Conservation (phyloP, 2,888 invertebrate genomes). For the Lutraria lutraria region DNA sequence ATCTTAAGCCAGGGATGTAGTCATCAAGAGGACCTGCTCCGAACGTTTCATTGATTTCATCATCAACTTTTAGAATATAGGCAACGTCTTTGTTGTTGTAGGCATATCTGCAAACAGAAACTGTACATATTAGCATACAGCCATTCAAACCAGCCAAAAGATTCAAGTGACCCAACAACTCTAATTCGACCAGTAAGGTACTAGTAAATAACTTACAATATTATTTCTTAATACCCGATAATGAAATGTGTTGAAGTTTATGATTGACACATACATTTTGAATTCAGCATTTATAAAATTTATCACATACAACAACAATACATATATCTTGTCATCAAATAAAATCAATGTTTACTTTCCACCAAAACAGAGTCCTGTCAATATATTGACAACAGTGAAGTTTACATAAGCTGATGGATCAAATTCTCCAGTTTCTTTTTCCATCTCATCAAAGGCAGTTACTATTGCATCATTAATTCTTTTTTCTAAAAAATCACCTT, state of each 20-base stretch:
- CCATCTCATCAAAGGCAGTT: constrained; percentile 36
- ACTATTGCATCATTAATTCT: constrained; percentile 34
- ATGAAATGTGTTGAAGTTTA: too few relatives aligned
- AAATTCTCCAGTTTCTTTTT: constrained; percentile 28
- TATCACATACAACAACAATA: too few relatives aligned
- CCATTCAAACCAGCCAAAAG: too few relatives aligned
- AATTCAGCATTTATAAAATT: too few relatives aligned
- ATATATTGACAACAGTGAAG: constrained; percentile 31
- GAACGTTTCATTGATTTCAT: constrained; percentile 22
- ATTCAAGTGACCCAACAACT: too few relatives aligned
- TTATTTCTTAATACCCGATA: too few relatives aligned
- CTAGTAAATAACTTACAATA: too few relatives aligned
- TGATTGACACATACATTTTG: too few relatives aligned
- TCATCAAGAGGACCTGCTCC: constrained; percentile 41
- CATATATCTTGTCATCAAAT: background rate
- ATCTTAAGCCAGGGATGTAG: constrained; percentile 44
- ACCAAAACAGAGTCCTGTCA: constrained; percentile 49
- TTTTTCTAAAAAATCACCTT: constrained; percentile 42
- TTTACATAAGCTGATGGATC: constrained; percentile 37
- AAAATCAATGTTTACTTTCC: constrained; percentile 47
- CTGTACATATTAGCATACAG: too few relatives aligned
- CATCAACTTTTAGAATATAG: constrained; percentile 28
- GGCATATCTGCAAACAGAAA: background rate
- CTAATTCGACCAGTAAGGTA: too few relatives aligned
- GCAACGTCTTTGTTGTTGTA: constrained; percentile 48